A percentile compares a stretch with the other conserved stretches of the same genome.
phyloP scores from a whole-genome alignment of 1,140 invertebrate genomes.

The Tetramorium simillimum region DNA sequence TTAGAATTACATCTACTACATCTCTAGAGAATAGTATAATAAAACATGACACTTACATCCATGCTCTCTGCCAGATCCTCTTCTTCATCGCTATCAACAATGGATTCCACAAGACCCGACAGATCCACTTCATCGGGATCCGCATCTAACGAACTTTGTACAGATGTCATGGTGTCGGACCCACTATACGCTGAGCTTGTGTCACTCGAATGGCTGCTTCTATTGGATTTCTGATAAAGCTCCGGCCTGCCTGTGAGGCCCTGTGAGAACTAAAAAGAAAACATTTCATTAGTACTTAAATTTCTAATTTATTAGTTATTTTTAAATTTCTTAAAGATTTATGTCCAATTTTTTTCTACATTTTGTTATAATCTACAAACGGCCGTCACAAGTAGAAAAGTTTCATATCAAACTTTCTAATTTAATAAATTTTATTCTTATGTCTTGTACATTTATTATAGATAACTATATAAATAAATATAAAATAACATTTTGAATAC shows the following conservation, averaged over 20 bases:
- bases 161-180: constrained; percentile 97
- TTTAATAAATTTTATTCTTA: background rate
- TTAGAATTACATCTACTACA: background rate
- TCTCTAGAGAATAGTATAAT: background rate
- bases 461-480: background rate
- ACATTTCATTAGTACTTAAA: constrained; percentile 16
- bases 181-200: constrained; percentile 98
- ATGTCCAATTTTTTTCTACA: background rate
- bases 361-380: background rate
- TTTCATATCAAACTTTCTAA: constrained; percentile 9
- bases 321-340: background rate
- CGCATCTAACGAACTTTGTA: constrained; percentile 92
- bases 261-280: constrained; percentile 81
- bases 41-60: constrained; percentile 88
- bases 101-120: constrained; percentile 96
- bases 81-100: constrained; percentile 97
- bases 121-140: constrained; percentile 96
- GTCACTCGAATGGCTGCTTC: constrained; percentile 95
- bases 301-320: background rate
- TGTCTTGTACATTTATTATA: background rate
- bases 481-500: background rate
- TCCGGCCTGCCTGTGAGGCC: constrained; percentile 84
- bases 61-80: constrained; percentile 97
- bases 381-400: background rate
- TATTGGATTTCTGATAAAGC: constrained; percentile 92